Conservation (phyloP, 2,113 vertebrate species). For the Paralichthys olivaceus region DNA sequence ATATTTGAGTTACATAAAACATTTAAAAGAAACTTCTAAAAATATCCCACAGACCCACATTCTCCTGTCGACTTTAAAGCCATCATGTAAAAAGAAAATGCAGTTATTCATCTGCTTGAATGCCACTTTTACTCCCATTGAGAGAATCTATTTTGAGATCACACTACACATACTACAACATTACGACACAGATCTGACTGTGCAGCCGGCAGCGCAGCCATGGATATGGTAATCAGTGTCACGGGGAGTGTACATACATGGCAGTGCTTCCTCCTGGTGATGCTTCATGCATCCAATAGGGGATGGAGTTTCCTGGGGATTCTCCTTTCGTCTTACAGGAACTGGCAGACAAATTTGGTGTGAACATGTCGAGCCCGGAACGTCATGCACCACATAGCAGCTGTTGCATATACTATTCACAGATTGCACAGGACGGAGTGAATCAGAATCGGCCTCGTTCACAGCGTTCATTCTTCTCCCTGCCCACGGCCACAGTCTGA, state of each 20-base stretch:
- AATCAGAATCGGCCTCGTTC: constrained; percentile 62
- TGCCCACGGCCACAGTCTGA: constrained; percentile 70
- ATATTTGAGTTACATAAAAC: background rate
- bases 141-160: constrained; percentile 45
- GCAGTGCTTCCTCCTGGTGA: constrained; percentile 76
- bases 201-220: constrained; percentile 31
- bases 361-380: constrained; percentile 50
- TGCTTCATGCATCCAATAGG: constrained; percentile 76
- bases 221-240: constrained; percentile 60
- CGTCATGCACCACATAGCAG: constrained; percentile 63
- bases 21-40: background rate
- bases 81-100: background rate
- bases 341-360: constrained; percentile 82
- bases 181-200: constrained; percentile 29
- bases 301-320: constrained; percentile 74
- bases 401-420: constrained; percentile 63
- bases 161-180: constrained; percentile 42
- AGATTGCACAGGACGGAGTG: constrained; percentile 55
- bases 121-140: constrained; percentile 2
- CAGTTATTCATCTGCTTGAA: constrained; percentile 4
- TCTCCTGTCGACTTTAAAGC: background rate
- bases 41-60: background rate
- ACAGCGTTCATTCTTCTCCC: constrained; percentile 34
- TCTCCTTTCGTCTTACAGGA: constrained; percentile 80
- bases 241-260: constrained; percentile 79